Evolutionary conservation across 2,113 vertebrate species (phyloP).

Genomic region (Ceyx cyanopectus): DNA sequence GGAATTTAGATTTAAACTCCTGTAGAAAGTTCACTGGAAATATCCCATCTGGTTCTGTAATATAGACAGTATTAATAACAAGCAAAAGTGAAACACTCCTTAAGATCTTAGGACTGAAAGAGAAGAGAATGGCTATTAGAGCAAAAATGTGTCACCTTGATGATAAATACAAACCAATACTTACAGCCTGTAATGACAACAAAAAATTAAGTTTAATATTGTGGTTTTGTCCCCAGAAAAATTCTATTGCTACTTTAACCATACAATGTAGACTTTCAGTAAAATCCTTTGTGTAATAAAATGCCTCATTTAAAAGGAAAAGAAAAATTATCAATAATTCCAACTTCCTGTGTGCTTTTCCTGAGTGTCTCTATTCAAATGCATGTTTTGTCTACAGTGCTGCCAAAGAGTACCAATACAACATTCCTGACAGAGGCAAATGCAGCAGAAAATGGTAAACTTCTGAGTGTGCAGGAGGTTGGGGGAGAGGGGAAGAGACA

Average conservation of each 20-base stretch:
- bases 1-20: neutral
- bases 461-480: neutral
- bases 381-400: neutral
- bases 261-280: neutral
- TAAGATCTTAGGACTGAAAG: neutral
- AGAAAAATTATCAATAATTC: conserved; percentile 1
- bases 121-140: neutral
- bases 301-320: conserved; percentile 18
- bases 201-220: neutral
- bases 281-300: conserved; percentile 35
- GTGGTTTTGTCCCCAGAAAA: neutral
- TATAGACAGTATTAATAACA: neutral
- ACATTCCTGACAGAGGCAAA: neutral
- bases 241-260: neutral
- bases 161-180: neutral
- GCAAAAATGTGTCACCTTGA: neutral
- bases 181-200: neutral
- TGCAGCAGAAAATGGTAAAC: neutral
- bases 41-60: neutral
- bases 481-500: neutral
- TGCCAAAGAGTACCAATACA: neutral
- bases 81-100: neutral
- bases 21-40: neutral
- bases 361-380: conserved; percentile 38
- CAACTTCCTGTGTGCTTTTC: neutral